A percentile compares a stretch with the other conserved stretches of the same genome.
Conservation (phyloP, 1,140 invertebrate genomes). For the Drosophila lowei region DNA sequence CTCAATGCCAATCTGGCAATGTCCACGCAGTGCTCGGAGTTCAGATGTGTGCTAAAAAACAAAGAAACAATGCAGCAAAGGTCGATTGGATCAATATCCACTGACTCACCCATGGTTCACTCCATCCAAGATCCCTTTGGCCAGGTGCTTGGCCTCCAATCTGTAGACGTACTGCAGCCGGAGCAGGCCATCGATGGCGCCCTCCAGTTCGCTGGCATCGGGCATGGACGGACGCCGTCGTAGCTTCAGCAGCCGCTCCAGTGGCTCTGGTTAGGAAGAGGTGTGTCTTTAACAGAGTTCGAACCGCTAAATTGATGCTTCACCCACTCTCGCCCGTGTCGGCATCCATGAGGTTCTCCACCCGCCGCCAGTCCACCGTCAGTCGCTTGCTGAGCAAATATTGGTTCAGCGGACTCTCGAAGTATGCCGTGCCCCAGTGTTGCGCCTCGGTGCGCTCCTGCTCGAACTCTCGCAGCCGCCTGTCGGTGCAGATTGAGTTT, state of each 20-base stretch:
- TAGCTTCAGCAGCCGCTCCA: slow-evolving; percentile 44
- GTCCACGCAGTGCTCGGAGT: slow-evolving; percentile 59
- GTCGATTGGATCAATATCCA: background rate
- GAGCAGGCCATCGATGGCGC: slow-evolving; percentile 73
- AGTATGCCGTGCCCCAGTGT: slow-evolving; percentile 87
- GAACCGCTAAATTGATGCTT: slow-evolving; percentile 16
- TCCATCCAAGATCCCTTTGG: slow-evolving; percentile 62
- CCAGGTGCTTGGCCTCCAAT: slow-evolving; percentile 58
- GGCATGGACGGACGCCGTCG: slow-evolving; percentile 32
- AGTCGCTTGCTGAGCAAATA: slow-evolving; percentile 94
- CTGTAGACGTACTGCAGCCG: slow-evolving; percentile 70
- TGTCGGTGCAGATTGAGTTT: slow-evolving; percentile 57
- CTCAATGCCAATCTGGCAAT: slow-evolving; percentile 56
- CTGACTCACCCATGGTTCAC: slow-evolving; percentile 53
- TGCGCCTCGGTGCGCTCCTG: slow-evolving; percentile 88
- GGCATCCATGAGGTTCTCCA: slow-evolving; percentile 86
- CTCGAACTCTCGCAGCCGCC: slow-evolving; percentile 86
- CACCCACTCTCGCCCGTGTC: slow-evolving; percentile 64
- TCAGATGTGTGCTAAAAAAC: slow-evolving; percentile 39
- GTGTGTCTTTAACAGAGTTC: slow-evolving; percentile 11
- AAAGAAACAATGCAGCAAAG: background rate
- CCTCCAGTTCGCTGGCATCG: slow-evolving; percentile 53
- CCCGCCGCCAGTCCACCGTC: slow-evolving; percentile 91
- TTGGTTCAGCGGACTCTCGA: slow-evolving; percentile 95
- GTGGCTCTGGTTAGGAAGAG: slow-evolving; percentile 25